Percentiles rank a stretch among this genome's conserved stretches.
phyloP scores from a whole-genome alignment of 2,888 invertebrate genomes.

The Scaptomyza cyrtandrae region DNA sequence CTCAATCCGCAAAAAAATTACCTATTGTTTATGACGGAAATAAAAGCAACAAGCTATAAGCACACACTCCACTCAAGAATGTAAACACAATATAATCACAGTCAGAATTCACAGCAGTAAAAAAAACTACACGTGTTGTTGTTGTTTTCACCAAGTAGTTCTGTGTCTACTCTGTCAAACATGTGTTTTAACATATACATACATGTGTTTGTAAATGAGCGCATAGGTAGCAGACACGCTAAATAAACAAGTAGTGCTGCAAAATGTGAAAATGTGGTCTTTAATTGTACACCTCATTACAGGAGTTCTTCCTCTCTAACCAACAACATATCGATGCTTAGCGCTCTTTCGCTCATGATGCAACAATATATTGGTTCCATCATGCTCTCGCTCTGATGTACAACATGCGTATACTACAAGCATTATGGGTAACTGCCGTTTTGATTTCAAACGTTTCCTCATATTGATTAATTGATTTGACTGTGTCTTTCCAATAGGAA shows the following conservation, averaged over 20 bases:
- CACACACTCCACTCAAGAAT: neutral
- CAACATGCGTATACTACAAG: no score
- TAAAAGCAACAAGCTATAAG: neutral
- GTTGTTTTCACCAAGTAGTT: conserved; percentile 26
- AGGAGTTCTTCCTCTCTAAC: neutral
- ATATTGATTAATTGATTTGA: no score
- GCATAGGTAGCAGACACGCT: neutral
- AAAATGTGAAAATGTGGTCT: conserved; percentile 25
- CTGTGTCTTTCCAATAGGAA: no score
- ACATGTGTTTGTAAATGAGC: neutral
- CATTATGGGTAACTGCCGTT: no score
- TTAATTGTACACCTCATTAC: neutral
- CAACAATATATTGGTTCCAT: no score
- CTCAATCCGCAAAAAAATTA: neutral
- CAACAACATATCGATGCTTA: neutral
- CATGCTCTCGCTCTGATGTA: no score
- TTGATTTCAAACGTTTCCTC: no score
- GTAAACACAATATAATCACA: conserved; percentile 10
- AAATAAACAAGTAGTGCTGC: conserved; percentile 32
- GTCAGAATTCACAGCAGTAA: neutral
- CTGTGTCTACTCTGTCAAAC: conserved; percentile 5
- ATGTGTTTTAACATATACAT: neutral
- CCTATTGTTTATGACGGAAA: neutral
- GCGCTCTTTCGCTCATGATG: no score
- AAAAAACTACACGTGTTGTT: conserved; percentile 14